phyloP scores from a whole-genome alignment of 2,797 vertebrate genomes.

The Anabas testudineus region DNA sequence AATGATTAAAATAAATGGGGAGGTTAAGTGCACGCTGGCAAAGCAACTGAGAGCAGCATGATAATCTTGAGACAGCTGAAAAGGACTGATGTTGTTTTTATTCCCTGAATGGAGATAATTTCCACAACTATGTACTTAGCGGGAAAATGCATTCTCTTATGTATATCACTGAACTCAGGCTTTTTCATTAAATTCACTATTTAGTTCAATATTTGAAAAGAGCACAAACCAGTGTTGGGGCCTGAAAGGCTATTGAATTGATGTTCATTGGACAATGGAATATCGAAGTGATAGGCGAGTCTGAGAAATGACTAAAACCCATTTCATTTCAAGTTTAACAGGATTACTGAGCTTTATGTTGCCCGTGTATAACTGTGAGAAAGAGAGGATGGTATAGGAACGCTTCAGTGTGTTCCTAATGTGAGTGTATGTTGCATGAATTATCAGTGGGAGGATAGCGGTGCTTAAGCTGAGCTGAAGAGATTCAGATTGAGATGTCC shows the following conservation, averaged over 20 bases:
- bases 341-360: constrained; percentile 52
- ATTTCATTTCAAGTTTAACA: constrained; percentile 69
- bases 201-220: constrained; percentile 65
- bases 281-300: constrained; percentile 43
- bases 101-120: constrained; percentile 77
- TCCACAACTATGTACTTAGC: constrained; percentile 55
- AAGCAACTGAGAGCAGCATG: constrained; percentile 55
- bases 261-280: constrained; percentile 66
- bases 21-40: constrained; percentile 40
- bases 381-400: constrained; percentile 11
- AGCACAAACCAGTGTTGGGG: constrained; percentile 31
- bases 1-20: constrained; percentile 57
- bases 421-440: constrained; percentile 78
- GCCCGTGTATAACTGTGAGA: constrained; percentile 17
- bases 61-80: constrained; percentile 69
- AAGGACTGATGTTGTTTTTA: constrained; percentile 70
- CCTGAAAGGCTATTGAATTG: constrained; percentile 67
- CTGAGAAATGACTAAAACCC: constrained; percentile 55
- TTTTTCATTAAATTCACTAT: constrained; percentile 74
- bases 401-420: constrained; percentile 57
- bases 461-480: constrained; percentile 73
- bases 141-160: constrained; percentile 59
- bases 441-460: constrained; percentile 79
- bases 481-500: constrained; percentile 86
- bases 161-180: constrained; percentile 56